A percentile compares a stretch with the other conserved stretches of the same genome.
Evolutionary conservation across 2,113 vertebrate genomes (phyloP).

Genomic region (Probosciger aterrimus): DNA sequence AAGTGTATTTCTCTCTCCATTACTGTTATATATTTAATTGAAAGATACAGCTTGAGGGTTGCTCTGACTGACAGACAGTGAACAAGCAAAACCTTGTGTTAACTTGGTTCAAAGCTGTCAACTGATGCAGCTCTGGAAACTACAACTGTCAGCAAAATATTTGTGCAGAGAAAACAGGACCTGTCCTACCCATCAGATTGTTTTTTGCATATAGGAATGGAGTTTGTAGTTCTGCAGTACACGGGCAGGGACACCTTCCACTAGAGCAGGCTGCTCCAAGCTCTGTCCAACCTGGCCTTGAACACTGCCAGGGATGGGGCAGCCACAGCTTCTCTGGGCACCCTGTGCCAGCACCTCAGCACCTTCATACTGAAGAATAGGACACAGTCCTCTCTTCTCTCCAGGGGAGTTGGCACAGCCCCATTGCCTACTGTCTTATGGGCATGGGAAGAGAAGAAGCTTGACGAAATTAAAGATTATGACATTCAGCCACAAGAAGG

Average conservation of each 20-base stretch:
- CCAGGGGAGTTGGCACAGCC: background rate
- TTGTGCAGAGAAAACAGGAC: background rate
- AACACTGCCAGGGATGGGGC: background rate
- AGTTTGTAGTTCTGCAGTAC: background rate
- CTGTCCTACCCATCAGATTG: background rate
- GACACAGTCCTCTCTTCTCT: background rate
- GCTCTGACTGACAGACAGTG: background rate
- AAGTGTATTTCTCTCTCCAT: background rate
- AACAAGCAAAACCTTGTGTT: background rate
- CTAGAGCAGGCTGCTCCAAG: background rate
- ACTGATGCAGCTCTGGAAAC: background rate
- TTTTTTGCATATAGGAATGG: background rate
- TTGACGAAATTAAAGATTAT: background rate
- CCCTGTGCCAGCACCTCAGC: accelerated
- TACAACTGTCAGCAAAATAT: background rate
- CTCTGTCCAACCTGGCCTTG: background rate
- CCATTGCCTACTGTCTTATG: background rate
- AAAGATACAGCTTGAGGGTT: background rate
- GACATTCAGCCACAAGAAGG: background rate
- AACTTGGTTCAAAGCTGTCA: background rate
- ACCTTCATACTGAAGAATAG: background rate
- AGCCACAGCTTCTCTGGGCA: background rate
- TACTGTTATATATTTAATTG: background rate
- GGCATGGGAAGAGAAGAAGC: background rate
- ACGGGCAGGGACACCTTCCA: accelerated